A percentile compares a stretch with the other conserved stretches of the same genome.
These are phyloP conservation scores for Clytia hemisphaerica DNA, from an alignment of 30 jellyfish, hydroid and myxozoan species.

Conservation along the genomic window DNA sequence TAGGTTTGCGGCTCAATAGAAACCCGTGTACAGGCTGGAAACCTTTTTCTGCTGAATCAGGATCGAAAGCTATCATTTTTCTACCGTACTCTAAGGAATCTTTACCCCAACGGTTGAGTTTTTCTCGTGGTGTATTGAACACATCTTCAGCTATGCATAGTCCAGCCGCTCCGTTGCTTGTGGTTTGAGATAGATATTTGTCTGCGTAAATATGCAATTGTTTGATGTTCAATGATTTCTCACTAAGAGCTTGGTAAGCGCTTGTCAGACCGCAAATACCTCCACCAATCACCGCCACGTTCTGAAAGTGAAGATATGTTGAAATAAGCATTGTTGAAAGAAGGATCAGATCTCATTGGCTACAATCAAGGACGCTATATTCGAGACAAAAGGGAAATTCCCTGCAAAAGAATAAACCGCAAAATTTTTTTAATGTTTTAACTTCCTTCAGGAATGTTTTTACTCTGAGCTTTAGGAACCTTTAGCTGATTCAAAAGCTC, in stretches of 20 bases:
- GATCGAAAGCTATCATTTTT: neutral
- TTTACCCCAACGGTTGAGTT: neutral
- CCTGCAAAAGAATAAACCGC: too few relatives aligned
- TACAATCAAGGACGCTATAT: too few relatives aligned
- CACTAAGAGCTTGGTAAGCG: slow-evolving; percentile 26
- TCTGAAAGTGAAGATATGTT: too few relatives aligned
- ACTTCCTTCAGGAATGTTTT: too few relatives aligned
- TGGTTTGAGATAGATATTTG: slow-evolving; percentile 43
- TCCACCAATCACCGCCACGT: slow-evolving; percentile 69
- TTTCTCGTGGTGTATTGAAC: slow-evolving; percentile 4
- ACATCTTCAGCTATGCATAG: neutral
- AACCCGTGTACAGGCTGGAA: neutral
- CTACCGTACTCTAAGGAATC: neutral
- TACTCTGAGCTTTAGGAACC: too few relatives aligned
- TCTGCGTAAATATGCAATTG: slow-evolving; percentile 46
- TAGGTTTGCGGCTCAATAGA: neutral
- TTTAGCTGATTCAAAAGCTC: too few relatives aligned
- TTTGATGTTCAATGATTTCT: neutral
- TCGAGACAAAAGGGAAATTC: too few relatives aligned
- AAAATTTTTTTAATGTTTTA: too few relatives aligned
- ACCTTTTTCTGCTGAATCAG: neutral
- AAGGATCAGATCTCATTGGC: too few relatives aligned
- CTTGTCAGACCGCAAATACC: slow-evolving; percentile 59
- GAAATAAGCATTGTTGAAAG: too few relatives aligned
- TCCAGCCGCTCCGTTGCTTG: slow-evolving; percentile 86